Evolutionary conservation across 2,888 invertebrate genomes (phyloP), one percentile per base, ranked within the genome.

Genomic region (Megamerina dolium): DNA sequence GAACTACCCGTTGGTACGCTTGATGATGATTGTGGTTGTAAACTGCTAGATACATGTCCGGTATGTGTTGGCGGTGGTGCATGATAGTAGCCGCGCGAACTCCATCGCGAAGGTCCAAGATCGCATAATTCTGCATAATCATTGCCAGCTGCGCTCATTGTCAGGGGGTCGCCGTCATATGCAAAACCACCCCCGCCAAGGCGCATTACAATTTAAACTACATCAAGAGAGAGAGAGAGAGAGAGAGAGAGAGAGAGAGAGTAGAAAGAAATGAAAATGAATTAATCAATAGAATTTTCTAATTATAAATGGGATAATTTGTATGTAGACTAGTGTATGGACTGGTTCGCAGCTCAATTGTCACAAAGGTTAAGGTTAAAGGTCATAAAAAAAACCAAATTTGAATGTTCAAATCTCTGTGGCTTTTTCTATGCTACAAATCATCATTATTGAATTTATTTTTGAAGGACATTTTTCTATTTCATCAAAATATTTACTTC

Each of bases 121-220:
- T 72, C 72, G 64, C 72, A 72, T 63, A 72, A 62, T 69, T 72
- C 72, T 56, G 72, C 72, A 67, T 72, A 72, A 57, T 72, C 72
- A 59, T 72, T 72, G 60, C 72, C 71, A 62, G 69, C 66, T 61
- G 70, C 69, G 68, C 70, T 72, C 70, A 72, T 71, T 64, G 68
- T 68, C 66, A 66, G 70, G 70, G 70, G 69, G 66, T 64, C 64
- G 55, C 66, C 64, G 64, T 64, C 64, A 66, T 63, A 64, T 61
- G 66, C 63, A 58, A 64, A 60, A 54, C 64, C 64, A 51, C 63
- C 64, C 64, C 64, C 64, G 64, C 64, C 64, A 63, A 64, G 66
- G 64, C 66, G 64, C 64, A 64, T 64, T 61, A 65, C 63, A 63
- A 60, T 58, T 55, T 37, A 52, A 4, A 3, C 27, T 27, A 13